phyloP scores from a whole-genome alignment of 2,888 invertebrate species.

The Melolontha melolontha region DNA sequence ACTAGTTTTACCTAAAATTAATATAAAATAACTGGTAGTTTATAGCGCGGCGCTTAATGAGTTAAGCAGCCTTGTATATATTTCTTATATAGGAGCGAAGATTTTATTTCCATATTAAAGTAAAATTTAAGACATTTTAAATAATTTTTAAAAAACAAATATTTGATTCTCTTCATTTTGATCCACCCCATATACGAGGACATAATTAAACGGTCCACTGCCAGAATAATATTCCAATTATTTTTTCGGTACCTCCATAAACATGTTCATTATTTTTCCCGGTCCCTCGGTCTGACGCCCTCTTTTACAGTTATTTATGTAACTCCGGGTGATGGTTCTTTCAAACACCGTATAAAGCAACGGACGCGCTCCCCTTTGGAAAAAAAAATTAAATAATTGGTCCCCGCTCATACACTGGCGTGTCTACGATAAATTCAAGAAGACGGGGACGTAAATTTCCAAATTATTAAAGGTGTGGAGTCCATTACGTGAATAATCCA shows the following conservation, averaged over 20 bases:
- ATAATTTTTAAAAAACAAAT: no score
- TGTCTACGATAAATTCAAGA: conserved; percentile 32
- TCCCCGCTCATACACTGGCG: conserved; percentile 19
- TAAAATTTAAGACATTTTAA: no score
- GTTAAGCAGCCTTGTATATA: no score
- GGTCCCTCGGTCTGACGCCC: conserved; percentile 26
- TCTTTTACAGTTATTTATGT: conserved; percentile 37
- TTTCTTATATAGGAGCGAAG: no score
- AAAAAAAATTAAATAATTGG: conserved; percentile 37
- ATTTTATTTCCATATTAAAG: no score
- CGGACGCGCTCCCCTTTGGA: conserved; percentile 1
- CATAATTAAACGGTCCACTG: conserved; percentile 24
- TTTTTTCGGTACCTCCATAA: conserved; percentile 35
- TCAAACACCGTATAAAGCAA: conserved; percentile 32
- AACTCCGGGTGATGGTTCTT: conserved; percentile 24
- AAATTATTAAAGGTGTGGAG: conserved; percentile 38
- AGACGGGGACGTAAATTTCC: conserved; percentile 35
- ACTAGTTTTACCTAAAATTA: no score
- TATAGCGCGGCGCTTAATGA: no score
- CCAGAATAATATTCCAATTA: conserved; percentile 30
- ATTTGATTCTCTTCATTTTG: neutral
- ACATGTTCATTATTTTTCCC: conserved; percentile 34
- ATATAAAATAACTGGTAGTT: no score
- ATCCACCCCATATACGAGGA: conserved; percentile 10
- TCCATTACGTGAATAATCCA: conserved; percentile 38